A percentile compares a stretch with the other conserved stretches of the same genome.
Evolutionary conservation across 2,797 vertebrate species (phyloP).

Genomic region (Geotrypetes seraphini): DNA sequence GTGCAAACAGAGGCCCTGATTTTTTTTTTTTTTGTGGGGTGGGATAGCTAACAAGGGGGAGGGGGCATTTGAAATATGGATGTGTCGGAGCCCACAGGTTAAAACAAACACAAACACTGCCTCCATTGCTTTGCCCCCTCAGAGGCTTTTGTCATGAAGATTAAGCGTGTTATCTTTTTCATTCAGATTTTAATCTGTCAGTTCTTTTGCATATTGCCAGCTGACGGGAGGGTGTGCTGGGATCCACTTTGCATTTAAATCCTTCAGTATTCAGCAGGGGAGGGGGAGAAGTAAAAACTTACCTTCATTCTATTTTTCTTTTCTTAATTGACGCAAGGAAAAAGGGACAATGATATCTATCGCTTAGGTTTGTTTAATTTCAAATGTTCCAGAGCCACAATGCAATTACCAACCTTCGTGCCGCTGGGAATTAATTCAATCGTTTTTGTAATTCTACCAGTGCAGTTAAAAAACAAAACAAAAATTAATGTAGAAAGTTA

Average conservation of each 20-base stretch:
- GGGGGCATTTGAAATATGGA: conserved; percentile 39
- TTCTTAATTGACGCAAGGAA: background rate
- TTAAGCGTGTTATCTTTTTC: conserved; percentile 88
- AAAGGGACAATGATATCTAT: too few relatives aligned
- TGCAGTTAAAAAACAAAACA: too few relatives aligned
- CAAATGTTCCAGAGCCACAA: too few relatives aligned
- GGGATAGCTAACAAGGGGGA: conserved; percentile 16
- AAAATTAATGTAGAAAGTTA: too few relatives aligned
- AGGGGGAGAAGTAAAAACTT: conserved; percentile 4
- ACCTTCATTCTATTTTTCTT: conserved; percentile 1
- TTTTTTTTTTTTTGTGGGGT: conserved; percentile 6
- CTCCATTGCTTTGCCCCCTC: conserved; percentile 48
- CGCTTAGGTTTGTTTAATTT: too few relatives aligned
- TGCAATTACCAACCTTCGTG: too few relatives aligned
- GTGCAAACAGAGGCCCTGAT: conserved; percentile 19
- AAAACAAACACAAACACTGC: conserved; percentile 81
- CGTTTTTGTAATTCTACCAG: too few relatives aligned
- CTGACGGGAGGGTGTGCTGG: conserved; percentile 70
- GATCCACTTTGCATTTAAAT: conserved; percentile 50
- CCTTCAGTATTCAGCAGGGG: conserved; percentile 40
- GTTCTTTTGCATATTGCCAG: conserved; percentile 76
- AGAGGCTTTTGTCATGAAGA: conserved; percentile 69
- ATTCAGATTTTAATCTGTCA: conserved; percentile 96
- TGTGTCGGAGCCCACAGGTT: conserved; percentile 64
- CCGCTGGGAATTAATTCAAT: too few relatives aligned